These are phyloP conservation scores for Siniperca obscura DNA, from an alignment of 2,797 vertebrate genomes.

Conservation along the genomic window DNA sequence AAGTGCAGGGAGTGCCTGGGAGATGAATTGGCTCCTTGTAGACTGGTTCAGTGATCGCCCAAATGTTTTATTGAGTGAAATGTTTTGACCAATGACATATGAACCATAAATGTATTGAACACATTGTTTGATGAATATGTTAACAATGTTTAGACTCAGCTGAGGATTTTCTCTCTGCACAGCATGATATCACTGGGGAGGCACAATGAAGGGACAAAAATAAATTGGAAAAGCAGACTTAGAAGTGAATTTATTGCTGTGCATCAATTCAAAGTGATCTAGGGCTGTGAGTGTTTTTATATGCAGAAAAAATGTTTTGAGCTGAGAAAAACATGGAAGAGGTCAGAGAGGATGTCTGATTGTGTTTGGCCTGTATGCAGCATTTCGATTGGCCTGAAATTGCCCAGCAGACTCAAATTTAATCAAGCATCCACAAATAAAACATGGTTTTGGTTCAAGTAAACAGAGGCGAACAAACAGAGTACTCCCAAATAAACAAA, in stretches of 20 bases:
- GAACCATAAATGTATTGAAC: slow-evolving; percentile 73
- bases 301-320: not conserved
- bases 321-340: slow-evolving; percentile 31
- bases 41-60: slow-evolving; percentile 60
- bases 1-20: slow-evolving; percentile 48
- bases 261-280: slow-evolving; percentile 45
- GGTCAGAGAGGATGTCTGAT: slow-evolving; percentile 54
- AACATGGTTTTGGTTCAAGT: slow-evolving; percentile 36
- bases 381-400: slow-evolving; percentile 48
- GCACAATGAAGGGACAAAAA: slow-evolving; percentile 17
- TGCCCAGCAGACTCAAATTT: slow-evolving; percentile 49
- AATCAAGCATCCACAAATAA: slow-evolving; percentile 58
- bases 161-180: slow-evolving; percentile 36
- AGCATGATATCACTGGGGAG: slow-evolving; percentile 25
- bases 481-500: slow-evolving; percentile 37
- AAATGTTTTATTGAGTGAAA: slow-evolving; percentile 78
- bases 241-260: slow-evolving; percentile 44
- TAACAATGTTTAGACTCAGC: slow-evolving; percentile 42
- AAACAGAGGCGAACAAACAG: slow-evolving; percentile 40
- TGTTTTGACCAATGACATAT: slow-evolving; percentile 74
- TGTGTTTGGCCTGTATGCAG: slow-evolving; percentile 37
- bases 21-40: slow-evolving; percentile 68
- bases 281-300: slow-evolving; percentile 35
- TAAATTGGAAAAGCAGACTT: slow-evolving; percentile 54
- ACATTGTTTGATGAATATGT: slow-evolving; percentile 61